Percentiles rank a stretch among this genome's conserved stretches.
These are phyloP conservation scores for Ochlodes sylvanus DNA, from an alignment of 2,888 invertebrate genomes.

Conservation along the genomic window DNA sequence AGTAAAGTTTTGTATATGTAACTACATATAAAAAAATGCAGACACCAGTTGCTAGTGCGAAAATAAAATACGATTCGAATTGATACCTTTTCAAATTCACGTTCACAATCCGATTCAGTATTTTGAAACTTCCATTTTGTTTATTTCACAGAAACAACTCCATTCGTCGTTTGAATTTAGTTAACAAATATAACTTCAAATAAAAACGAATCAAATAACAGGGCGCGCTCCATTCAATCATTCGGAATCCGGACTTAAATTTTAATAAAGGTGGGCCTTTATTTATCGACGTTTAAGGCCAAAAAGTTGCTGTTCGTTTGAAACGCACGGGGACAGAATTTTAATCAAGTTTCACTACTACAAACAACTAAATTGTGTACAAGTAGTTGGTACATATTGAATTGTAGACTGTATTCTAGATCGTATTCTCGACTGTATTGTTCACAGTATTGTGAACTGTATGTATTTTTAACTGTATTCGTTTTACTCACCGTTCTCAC, in stretches of 20 bases:
- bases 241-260: constrained; percentile 33
- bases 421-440: not conserved
- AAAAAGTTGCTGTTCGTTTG: constrained; percentile 24
- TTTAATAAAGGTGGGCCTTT: constrained; percentile 32
- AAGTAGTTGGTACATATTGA: no score
- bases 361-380: not conserved
- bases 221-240: constrained; percentile 26
- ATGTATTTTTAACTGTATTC: no score
- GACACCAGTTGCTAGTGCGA: no score
- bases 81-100: not conserved
- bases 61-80: no score
- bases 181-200: constrained; percentile 31
- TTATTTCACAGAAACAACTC: constrained; percentile 13
- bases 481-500: constrained; percentile 89
- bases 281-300: constrained; percentile 28
- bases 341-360: not conserved
- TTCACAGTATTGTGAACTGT: no score
- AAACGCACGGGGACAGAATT: constrained; percentile 12
- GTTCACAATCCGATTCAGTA: not conserved
- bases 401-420: no score
- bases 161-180: constrained; percentile 15
- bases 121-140: not conserved
- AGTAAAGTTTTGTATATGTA: no score
- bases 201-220: constrained; percentile 26
- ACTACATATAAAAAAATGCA: no score